Evolutionary conservation across 2,113 vertebrate species (phyloP), one percentile per base, ranked within the genome.

Genomic region (Orycteropus afer): DNA sequence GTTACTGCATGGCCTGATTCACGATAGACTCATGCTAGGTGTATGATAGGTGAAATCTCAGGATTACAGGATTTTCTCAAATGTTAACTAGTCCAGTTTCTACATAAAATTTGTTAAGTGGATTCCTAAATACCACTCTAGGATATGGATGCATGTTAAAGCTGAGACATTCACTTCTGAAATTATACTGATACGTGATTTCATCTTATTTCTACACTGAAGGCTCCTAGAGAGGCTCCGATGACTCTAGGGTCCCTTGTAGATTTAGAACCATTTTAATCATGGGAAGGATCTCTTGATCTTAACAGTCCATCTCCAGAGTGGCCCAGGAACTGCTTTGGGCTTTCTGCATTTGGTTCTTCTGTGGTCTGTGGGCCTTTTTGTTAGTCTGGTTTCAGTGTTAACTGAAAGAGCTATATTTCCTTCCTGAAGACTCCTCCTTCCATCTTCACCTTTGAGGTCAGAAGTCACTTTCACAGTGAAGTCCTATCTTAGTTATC

Each of bases 201-300:
- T 93, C 73, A 45, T 79, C 79, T 95, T 53, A n/a, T 96, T 90
- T 92, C 73, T 7, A 63, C 29, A 81, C 55, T 34, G 15, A 88
- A 93, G 65, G 45, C 9, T 34, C 87, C 32, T 42, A 61, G 55
- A 90, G 45, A 88, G 92, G 59, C 47, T 53, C 7, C 74, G 37
- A 71, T 55, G n/a, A 92, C 32, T 78, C 45, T 45, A 18, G 25
- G 17, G 76, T 90, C 59, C 51, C 47, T 51, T 91, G 27, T 29
- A 82, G 45, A 13, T 71, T 89, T 45, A 77, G 71, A 57, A 73
- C 49, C 34, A 61, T 94, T 55, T n/a, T 18, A 49, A 37, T 92
- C n/a, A 55, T 59, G 9, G 20, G 22, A 8, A 63, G 20, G 90
- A 0, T 82, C 63, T 79, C 61, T 49, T 89, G 18, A 79, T 34